Evolutionary conservation across 2,797 vertebrate genomes (phyloP), one percentile per base, ranked within the genome.

Genomic region (Myiothlypis coronata): DNA sequence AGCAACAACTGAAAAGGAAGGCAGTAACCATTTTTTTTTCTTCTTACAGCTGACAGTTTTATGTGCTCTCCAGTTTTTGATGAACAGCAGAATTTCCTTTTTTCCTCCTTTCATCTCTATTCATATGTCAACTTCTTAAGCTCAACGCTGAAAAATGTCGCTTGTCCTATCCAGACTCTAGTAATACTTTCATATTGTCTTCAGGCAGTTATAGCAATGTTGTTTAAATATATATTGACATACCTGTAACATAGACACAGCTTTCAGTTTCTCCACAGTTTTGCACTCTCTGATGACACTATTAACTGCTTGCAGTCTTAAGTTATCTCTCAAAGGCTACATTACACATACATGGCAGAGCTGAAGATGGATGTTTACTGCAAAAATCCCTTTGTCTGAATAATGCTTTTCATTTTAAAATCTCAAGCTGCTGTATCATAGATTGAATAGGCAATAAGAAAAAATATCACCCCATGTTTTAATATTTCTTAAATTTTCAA

Each of bases 41-140:
- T 70, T 96, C 52, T 84, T 78, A 35, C n/a, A 49, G 46, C 0
- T 96, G 96, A 95, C 74, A 96, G 71, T 49, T 96, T 96, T 89
- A 92, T 86, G 49, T 72, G 23, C 53, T 93, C 55, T 90, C 86
- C 43, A 71, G 52, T 86, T 82, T 77, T 50, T 93, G 94, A 93
- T 53, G 35, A 95, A 81, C 60, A 86, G 64, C 49, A 80, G 50
- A 89, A 94, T 87, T 95, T 94, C 67, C 41, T 81, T 90, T 85
- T 77, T 86, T 79, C 35, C 30, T 83, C 41, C 32, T 90, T 93
- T 95, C 83, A 52, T 94, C 85, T 94, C 80, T 83, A 74, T 96
- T 97, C 90, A 86, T 72, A 68, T 56, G 50, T 70, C 53, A 90
- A 19, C 47, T 96, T 89, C 55, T 77, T 89, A 81, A 93, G 44